Evolutionary conservation across 2,113 vertebrate genomes (phyloP), one percentile per base, ranked within the genome.

Genomic region (Cervus canadensis): DNA sequence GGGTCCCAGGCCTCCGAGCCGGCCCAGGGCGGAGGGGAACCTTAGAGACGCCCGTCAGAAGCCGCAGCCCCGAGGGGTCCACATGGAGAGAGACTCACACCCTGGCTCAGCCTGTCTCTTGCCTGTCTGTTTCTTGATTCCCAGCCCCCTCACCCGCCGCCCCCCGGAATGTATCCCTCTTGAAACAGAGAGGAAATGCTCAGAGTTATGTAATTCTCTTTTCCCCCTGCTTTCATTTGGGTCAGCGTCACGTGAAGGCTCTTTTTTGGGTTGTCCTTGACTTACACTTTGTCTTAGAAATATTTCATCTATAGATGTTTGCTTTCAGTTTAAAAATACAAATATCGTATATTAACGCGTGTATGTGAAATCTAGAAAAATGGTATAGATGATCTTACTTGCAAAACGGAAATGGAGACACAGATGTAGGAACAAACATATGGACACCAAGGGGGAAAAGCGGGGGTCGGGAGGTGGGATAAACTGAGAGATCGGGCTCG

Each of bases 51-150:
- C 93, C 45, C 59, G 87, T 40, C 48, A 78, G 97, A 98, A 98
- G 78, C 95, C 83, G 26, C 17, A 71, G 64, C 64, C 64, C 64
- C 4, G 7, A 19, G 33, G 60, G 16, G 33, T 5, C 62, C 62
- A 67, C 62, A 19, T 89, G 50, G 79, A 94, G 91, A 60, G 89
- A 86, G 40, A 54, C 74, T 74, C 59, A 16, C 5, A 45, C 95
- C 93, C 90, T 95, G 97, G 96, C 21, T 89, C 94, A 87, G 90
- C 52, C 97, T 96, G 89, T 43, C 91, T 98, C 94, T 54, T 54
- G 84, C 30, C 3, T 45, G 93, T 91, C 40, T 30, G 91, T 93
- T 98, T 95, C 96, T 74, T 94, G 28, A 28, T 56, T 96, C 95
- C 87, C 71, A 90, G 83, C 76, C 33, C 25, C 36, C 21, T 50